Percentiles rank a stretch among this genome's conserved stretches.
phyloP scores from a whole-genome alignment of 2,888 invertebrate genomes.

The Drosophila imparisetae region DNA sequence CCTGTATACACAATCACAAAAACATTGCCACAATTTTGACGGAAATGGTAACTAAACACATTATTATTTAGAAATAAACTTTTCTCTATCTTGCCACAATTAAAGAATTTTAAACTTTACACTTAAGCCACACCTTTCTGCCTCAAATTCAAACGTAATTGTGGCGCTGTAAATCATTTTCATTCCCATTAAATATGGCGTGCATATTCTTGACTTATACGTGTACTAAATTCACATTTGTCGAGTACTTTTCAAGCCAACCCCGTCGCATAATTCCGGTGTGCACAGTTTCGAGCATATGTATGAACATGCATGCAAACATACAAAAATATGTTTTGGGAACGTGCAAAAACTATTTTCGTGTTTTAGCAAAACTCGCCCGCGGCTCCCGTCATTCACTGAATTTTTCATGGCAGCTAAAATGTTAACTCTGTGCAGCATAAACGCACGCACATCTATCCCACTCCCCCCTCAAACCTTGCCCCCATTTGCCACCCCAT shows the following conservation, averaged over 20 bases:
- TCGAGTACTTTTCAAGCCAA: not conserved
- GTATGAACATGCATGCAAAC: not conserved
- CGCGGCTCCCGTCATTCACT: conserved; percentile 36
- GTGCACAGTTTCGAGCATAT: conserved; percentile 23
- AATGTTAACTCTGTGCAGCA: conserved; percentile 79
- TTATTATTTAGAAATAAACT: not conserved
- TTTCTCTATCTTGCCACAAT: not conserved
- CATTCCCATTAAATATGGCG: not conserved
- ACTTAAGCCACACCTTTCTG: not conserved
- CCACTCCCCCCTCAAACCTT: not conserved
- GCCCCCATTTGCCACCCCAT: not conserved
- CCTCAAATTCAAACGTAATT: not conserved
- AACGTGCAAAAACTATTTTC: conserved; percentile 74
- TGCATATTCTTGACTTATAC: not conserved
- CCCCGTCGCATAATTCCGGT: conserved; percentile 9
- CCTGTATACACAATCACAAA: not conserved
- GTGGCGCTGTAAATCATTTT: not conserved
- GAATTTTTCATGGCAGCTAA: conserved; percentile 81
- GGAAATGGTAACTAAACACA: not conserved
- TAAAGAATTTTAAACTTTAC: not conserved
- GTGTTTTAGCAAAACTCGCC: conserved; percentile 46
- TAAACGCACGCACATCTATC: conserved; percentile 59
- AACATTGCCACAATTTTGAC: not conserved
- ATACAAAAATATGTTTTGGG: conserved; percentile 20
- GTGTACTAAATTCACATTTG: not conserved